These are phyloP conservation scores for Aphelocoma coerulescens DNA, from an alignment of 2,113 vertebrate genomes.

Conservation along the genomic window DNA sequence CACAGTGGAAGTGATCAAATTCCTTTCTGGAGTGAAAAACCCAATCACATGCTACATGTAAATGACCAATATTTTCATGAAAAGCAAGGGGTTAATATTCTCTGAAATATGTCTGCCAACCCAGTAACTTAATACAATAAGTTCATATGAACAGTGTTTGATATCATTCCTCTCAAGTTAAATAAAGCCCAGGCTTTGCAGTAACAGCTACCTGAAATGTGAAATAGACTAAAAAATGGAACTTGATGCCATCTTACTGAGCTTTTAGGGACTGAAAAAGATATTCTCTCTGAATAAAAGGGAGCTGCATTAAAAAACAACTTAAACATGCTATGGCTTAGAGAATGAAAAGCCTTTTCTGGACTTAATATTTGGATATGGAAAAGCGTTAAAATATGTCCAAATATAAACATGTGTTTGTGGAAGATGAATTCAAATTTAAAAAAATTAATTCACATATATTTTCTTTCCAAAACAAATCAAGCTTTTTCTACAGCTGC, in stretches of 20 bases:
- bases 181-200: not conserved
- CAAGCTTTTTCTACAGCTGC: slow-evolving; percentile 12
- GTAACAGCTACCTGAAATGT: not conserved
- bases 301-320: not conserved
- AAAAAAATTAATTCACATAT: not conserved
- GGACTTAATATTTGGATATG: not conserved
- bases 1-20: not conserved
- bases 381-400: not conserved
- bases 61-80: not conserved
- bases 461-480: slow-evolving; percentile 24
- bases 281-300: not conserved
- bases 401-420: not conserved
- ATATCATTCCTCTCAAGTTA: not conserved
- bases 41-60: not conserved
- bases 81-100: not conserved
- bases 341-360: not conserved
- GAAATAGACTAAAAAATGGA: not conserved
- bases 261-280: not conserved
- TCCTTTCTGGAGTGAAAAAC: not conserved
- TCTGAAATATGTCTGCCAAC: not conserved
- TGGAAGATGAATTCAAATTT: slow-evolving; percentile 6
- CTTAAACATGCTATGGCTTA: not conserved
- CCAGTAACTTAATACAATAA: not conserved
- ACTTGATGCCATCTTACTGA: not conserved
- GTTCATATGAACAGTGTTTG: not conserved